These are phyloP conservation scores for Girardia tigrina DNA, from an alignment of 2,888 invertebrate species.

Conservation along the genomic window DNA sequence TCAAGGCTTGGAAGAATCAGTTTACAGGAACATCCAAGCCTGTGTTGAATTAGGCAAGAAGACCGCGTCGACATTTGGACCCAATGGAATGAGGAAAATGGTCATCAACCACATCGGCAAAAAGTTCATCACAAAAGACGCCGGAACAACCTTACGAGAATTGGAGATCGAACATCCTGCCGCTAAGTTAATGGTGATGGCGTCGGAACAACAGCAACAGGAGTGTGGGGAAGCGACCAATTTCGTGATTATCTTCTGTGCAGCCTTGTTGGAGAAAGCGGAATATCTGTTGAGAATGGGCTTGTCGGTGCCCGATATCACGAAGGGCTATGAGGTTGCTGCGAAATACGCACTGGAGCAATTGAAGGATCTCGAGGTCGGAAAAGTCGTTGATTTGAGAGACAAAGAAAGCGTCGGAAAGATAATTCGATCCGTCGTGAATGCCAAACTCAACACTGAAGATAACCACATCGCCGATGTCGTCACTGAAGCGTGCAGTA, in stretches of 20 bases:
- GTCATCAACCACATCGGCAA: conserved; percentile 96
- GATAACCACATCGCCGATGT: conserved; percentile 73
- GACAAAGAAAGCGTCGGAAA: conserved; percentile 61
- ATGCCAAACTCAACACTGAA: conserved; percentile 93
- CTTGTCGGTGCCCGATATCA: conserved; percentile 85
- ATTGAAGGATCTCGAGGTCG: conserved; percentile 57
- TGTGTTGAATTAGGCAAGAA: conserved; percentile 87
- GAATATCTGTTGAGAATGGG: conserved; percentile 82
- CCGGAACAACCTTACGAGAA: conserved; percentile 87
- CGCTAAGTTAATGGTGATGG: conserved; percentile 83
- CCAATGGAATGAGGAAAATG: conserved; percentile 76
- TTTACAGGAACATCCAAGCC: conserved; percentile 77
- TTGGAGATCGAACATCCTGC: conserved; percentile 93
- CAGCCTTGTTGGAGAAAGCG: conserved; percentile 75
- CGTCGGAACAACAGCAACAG: conserved; percentile 91
- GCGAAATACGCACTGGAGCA: conserved; percentile 78
- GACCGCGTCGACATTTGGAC: conserved; percentile 84
- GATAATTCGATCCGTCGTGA: conserved; percentile 65
- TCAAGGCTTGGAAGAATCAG: conserved; percentile 90
- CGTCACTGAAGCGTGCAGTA: conserved; percentile 49
- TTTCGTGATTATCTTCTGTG: conserved; percentile 84
- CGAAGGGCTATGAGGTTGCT: conserved; percentile 87
- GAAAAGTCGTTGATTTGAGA: conserved; percentile 57
- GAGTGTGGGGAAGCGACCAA: conserved; percentile 98
- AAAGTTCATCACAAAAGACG: conserved; percentile 94